A percentile compares a stretch with the other conserved stretches of the same genome.
Evolutionary conservation across 2,797 vertebrate genomes (phyloP).

Genomic region (Simalia tracyae): DNA sequence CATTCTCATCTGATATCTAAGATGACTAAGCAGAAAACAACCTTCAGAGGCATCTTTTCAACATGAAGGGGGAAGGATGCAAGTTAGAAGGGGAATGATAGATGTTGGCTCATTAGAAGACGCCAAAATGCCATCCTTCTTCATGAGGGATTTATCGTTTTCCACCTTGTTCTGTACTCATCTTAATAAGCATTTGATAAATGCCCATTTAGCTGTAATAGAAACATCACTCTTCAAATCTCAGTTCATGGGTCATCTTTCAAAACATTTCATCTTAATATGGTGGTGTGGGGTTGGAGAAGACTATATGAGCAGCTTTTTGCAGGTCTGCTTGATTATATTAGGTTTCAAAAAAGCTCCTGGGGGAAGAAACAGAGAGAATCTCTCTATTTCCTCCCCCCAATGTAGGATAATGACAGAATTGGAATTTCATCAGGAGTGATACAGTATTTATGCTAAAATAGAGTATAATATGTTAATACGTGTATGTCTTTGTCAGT

Average conservation of each 20-base stretch:
- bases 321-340: conserved; percentile 31
- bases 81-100: conserved; percentile 51
- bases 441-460: conserved; percentile 39
- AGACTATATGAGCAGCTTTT: conserved; percentile 28
- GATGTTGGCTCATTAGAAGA: conserved; percentile 55
- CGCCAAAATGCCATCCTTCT: conserved; percentile 57
- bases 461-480: conserved; percentile 13
- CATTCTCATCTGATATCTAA: conserved; percentile 52
- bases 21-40: conserved; percentile 56
- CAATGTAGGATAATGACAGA: neutral
- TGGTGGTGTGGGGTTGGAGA: neutral
- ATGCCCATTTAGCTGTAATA: conserved; percentile 49
- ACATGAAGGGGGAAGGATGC: conserved; percentile 19
- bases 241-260: conserved; percentile 56
- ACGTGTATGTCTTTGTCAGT: conserved; percentile 25
- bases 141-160: conserved; percentile 60
- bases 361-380: neutral
- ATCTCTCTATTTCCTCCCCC: neutral
- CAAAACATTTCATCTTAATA: conserved; percentile 54
- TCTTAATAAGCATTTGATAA: conserved; percentile 68
- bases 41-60: conserved; percentile 49
- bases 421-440: conserved; percentile 44
- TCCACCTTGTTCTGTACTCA: conserved; percentile 45
- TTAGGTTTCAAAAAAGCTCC: neutral
- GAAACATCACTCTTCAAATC: conserved; percentile 60